These are phyloP conservation scores for Seira sanloemensis DNA, from an alignment of 2,888 invertebrate genomes.

Conservation along the genomic window DNA sequence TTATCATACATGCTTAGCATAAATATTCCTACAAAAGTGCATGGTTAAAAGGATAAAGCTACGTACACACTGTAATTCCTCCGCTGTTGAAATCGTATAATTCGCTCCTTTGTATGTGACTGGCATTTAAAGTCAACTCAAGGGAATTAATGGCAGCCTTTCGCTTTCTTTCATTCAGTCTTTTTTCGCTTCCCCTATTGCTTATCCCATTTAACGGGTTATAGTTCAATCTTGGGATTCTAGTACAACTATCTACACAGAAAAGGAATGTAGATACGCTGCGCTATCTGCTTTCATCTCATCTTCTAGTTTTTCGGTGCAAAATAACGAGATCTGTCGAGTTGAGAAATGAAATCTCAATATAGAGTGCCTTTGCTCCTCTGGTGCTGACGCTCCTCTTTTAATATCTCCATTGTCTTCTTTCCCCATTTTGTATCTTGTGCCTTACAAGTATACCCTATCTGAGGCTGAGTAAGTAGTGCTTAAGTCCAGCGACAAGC, in stretches of 20 bases:
- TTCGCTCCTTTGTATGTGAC: conserved; percentile 53
- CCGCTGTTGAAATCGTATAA: conserved; percentile 50
- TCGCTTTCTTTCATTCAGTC: too few species aligned
- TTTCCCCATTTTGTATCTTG: not conserved
- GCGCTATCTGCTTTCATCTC: not conserved
- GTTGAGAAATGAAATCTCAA: conserved; percentile 60
- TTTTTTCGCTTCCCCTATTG: too few species aligned
- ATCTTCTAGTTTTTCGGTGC: not conserved
- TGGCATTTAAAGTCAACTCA: conserved; percentile 52
- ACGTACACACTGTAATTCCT: too few species aligned
- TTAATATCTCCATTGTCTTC: not conserved
- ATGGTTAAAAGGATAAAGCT: too few species aligned
- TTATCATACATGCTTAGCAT: too few species aligned
- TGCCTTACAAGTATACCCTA: too few species aligned
- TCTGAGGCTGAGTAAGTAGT: not conserved
- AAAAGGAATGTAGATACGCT: too few species aligned
- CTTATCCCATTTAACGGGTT: too few species aligned
- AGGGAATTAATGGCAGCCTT: conserved; percentile 62
- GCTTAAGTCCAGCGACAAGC: not conserved
- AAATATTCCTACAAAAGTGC: too few species aligned
- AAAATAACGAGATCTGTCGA: conserved; percentile 31
- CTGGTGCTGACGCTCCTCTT: not conserved
- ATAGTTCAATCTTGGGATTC: too few species aligned
- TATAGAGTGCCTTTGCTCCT: not conserved
- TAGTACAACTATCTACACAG: too few species aligned